phyloP scores from a whole-genome alignment of 2,888 invertebrate genomes.

The Lysandra coridon region DNA sequence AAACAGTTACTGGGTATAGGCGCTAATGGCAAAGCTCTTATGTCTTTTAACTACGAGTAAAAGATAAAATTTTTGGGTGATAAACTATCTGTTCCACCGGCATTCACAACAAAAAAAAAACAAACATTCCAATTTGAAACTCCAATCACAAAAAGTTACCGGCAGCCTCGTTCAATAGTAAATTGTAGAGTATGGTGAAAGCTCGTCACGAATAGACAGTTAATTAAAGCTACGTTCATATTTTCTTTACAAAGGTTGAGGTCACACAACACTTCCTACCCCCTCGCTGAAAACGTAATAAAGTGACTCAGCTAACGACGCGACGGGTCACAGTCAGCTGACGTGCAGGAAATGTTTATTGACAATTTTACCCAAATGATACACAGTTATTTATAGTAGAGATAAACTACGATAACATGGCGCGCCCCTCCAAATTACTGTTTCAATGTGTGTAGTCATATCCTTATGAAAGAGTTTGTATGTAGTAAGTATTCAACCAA shows the following conservation, averaged over 20 bases:
- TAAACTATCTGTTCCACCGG: not conserved
- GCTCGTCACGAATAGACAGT: conserved; percentile 18
- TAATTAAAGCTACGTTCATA: conserved; percentile 19
- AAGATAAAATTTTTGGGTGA: not conserved
- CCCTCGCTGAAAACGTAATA: conserved; percentile 10
- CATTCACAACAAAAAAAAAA: not conserved
- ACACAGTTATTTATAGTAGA: not conserved
- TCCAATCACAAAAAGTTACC: conserved; percentile 9
- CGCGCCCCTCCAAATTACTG: too few relatives aligned
- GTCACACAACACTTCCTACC: conserved; percentile 2
- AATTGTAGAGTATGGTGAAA: conserved; percentile 20
- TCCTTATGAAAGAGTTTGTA: too few relatives aligned
- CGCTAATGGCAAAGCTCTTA: not conserved
- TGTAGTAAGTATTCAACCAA: too few relatives aligned
- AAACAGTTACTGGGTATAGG: not conserved
- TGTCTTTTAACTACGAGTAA: not conserved
- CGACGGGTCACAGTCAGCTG: conserved; percentile 13
- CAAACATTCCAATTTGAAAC: not conserved
- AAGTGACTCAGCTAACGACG: conserved; percentile 16
- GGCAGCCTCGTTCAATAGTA: not conserved
- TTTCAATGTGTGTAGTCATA: too few relatives aligned
- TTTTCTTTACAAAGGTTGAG: conserved; percentile 6
- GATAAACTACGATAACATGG: too few relatives aligned
- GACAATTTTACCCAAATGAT: not conserved
- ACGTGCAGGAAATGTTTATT: not conserved